Evolutionary conservation across 2,888 invertebrate genomes (phyloP).

Genomic region (Autographa pulchrina): DNA sequence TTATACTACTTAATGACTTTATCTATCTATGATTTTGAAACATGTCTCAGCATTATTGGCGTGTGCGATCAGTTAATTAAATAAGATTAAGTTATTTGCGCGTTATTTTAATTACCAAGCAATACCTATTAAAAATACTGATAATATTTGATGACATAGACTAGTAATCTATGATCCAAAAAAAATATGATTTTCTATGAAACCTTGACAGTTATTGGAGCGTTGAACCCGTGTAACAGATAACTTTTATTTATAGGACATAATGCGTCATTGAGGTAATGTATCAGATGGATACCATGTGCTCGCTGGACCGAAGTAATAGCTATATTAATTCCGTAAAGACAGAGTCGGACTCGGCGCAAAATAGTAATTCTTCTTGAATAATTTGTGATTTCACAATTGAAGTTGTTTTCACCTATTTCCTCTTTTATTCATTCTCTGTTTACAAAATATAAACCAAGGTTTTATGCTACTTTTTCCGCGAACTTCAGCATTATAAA

Average conservation of each 20-base stretch:
- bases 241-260: conserved; percentile 3
- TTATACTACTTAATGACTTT: not conserved
- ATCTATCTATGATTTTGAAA: not conserved
- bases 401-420: not conserved
- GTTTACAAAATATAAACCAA: not conserved
- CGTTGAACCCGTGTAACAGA: conserved; percentile 1
- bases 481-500: not conserved
- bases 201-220: not conserved
- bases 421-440: not conserved
- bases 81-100: not conserved
- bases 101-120: not conserved
- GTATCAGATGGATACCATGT: conserved; percentile 4
- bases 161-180: not conserved
- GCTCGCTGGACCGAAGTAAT: not conserved
- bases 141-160: too few species aligned
- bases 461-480: not conserved
- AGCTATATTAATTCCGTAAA: not conserved
- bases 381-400: not conserved
- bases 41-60: not conserved
- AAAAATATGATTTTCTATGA: not conserved
- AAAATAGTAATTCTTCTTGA: not conserved
- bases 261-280: not conserved
- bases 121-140: too few species aligned
- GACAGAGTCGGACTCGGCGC: not conserved
- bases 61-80: not conserved